Evolutionary conservation across 2,113 vertebrate species (phyloP), one percentile per base, ranked within the genome.

Genomic region (Zapus hudsonius): DNA sequence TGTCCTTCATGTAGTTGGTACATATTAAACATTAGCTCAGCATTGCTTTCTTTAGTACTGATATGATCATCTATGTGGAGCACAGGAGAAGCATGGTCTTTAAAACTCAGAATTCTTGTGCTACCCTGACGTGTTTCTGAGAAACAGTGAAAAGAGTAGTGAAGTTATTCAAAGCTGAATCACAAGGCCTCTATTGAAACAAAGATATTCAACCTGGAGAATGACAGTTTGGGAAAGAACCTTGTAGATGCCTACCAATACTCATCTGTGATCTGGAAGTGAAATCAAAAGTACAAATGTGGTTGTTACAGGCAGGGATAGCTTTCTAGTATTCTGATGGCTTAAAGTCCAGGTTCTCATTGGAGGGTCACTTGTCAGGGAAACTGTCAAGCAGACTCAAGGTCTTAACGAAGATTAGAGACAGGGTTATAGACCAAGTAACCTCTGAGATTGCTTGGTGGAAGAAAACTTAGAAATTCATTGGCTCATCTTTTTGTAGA

Each of bases 391-490:
- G 61, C 31, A 36, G 8, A 33, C 27, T 61, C 7, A 47, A 27
- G 13, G 33, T 63, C 25, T 74, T 15, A 19, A 42, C 66, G 52
- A 90, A 9, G 40, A 9, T 61, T 36, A 84, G 31, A 15, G n/a
- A 38, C 23, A 55, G 36, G 20, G 6, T 29, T 61, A 13, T 66
- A 29, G 55, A 73, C 0, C 69, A 72, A 31, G 38, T 23, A 42
- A 72, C 25, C 20, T 3, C 61, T 91, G 69, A 85, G 67, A 81
- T 89, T 64, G 42, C 61, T 76, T 27, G 7, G 76, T 67, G 59
- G 57, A 89, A 91, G 67, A n/a, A 82, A 78, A 83, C 74, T 85
- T 82, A 74, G 64, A 89, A 74, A 47, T 79, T 9, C 7, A 47
- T 44, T 40, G 33, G 5, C 42, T 83, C 40, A 92, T 59, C 5